Base-by-base conservation (phyloP, 2,888 invertebrate species). In the Trissolcus japonicus region DNA sequence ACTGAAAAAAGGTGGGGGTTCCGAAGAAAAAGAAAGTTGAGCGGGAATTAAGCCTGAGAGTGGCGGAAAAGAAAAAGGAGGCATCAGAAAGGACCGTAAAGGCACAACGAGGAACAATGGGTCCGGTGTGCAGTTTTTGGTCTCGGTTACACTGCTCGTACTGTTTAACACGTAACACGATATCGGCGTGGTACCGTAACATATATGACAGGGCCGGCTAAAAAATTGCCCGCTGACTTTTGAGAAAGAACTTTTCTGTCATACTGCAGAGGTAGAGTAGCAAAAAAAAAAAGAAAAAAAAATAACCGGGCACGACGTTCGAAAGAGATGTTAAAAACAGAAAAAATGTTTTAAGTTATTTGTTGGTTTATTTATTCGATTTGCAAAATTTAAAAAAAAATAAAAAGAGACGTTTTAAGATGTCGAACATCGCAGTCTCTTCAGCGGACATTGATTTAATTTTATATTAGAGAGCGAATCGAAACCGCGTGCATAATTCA, bases 101-200 rank as follows among this genome's bases (percentile, higher is more conserved):
- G 73, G 67, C 57, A 75, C 54, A 59, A 66, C 46, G 78, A 79
- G 73, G 82, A 83, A 84, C 83, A 83, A 83, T 84, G 82, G 80
- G 79, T 81, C 75, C 79, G 81, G 83, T 83, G 81, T 83, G 82
- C 76, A 81, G 82, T 82, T 83, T n/a, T 78, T 81, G 83, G 84
- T 85, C 84, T 86, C 86, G 81, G 83, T 86, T 86, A 84, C 35
- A 35, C 86, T 79, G 76, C 82, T 80, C 79, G 82, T 81, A 80
- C 84, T 80, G 86, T 86, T 87, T 86, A 85, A 81, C 86, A 81
- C 83, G 87, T 87, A 87, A 87, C 85, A 83, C 84, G 87, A 87
- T 86, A 87, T 84, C 85, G 73, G 79, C 77, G 68, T 56, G 43
- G 66, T 74, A 62, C 69, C 67, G 59, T 66, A 74, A 74, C 78